Percentiles rank a stretch among this genome's conserved stretches.
Conservation (phyloP, 2,113 vertebrate genomes). For the Leptobrachium leishanense region DNA sequence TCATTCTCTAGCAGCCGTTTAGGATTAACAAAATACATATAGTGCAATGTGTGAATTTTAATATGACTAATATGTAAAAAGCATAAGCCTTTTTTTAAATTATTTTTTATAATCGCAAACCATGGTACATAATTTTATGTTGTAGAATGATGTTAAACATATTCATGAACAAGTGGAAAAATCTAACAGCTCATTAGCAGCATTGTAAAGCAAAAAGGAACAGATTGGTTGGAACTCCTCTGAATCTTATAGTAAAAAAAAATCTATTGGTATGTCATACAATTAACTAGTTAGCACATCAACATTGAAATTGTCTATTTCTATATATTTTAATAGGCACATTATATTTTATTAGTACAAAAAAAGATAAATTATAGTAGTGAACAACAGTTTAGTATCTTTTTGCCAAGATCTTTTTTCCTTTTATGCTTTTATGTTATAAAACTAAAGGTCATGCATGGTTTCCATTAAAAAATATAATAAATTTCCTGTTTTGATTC, state of each 20-base stretch:
- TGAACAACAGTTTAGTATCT: too few relatives aligned
- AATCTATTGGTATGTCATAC: too few relatives aligned
- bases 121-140: neutral
- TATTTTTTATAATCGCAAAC: neutral
- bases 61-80: too few relatives aligned
- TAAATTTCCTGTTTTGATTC: constrained; percentile 39
- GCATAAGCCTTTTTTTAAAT: too few relatives aligned
- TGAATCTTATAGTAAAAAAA: too few relatives aligned
- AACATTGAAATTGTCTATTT: too few relatives aligned
- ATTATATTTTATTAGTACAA: neutral
- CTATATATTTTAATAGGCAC: too few relatives aligned
- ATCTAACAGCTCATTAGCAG: constrained; percentile 14
- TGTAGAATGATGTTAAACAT: constrained; percentile 10
- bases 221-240: too few relatives aligned
- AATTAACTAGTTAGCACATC: too few relatives aligned
- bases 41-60: too few relatives aligned
- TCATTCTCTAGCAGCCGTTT: too few relatives aligned
- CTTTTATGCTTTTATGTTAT: constrained; percentile 63
- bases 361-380: constrained; percentile 21
- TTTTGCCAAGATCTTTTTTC: constrained; percentile 44
- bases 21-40: too few relatives aligned
- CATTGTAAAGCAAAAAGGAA: neutral
- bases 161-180: constrained; percentile 20
- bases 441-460: constrained; percentile 21
- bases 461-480: constrained; percentile 66